A percentile compares a stretch with the other conserved stretches of the same genome.
phyloP scores from a whole-genome alignment of 2,113 vertebrate genomes.

The Microcebus murinus region DNA sequence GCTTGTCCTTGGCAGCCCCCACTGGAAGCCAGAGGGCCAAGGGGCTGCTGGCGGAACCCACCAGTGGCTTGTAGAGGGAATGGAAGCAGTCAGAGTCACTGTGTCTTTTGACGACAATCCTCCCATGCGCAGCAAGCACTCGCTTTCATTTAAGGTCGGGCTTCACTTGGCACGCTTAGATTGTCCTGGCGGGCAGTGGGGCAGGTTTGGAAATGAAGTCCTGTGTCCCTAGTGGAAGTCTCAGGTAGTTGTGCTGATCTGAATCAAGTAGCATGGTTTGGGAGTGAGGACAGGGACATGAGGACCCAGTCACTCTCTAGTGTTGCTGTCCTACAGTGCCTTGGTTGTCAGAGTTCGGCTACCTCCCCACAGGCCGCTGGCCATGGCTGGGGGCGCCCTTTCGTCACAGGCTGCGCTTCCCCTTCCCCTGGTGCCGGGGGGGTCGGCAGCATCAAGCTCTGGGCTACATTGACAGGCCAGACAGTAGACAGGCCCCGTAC shows the following conservation, averaged over 20 bases:
- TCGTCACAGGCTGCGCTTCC: background rate
- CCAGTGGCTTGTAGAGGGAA: background rate
- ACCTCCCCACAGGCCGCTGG: background rate
- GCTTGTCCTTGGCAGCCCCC: background rate
- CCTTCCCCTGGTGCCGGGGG: background rate
- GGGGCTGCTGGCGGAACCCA: background rate
- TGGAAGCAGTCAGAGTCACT: too few relatives aligned
- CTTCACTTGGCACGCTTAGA: background rate
- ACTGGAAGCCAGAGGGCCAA: background rate
- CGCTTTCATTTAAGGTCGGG: background rate
- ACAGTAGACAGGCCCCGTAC: background rate
- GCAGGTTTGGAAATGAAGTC: background rate
- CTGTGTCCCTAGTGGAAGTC: background rate
- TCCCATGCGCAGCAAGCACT: fast-evolving
- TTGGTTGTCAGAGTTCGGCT: background rate
- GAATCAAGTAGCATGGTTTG: background rate
- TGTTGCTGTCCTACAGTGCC: background rate
- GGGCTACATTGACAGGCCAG: background rate
- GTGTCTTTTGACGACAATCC: background rate
- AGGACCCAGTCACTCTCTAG: background rate
- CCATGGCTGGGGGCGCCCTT: background rate
- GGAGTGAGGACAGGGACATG: background rate
- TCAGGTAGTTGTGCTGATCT: background rate
- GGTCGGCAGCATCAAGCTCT: background rate
- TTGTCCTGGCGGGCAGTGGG: too few relatives aligned